These are phyloP conservation scores for Mycteria americana DNA, from an alignment of 2,797 vertebrate genomes.

Conservation along the genomic window DNA sequence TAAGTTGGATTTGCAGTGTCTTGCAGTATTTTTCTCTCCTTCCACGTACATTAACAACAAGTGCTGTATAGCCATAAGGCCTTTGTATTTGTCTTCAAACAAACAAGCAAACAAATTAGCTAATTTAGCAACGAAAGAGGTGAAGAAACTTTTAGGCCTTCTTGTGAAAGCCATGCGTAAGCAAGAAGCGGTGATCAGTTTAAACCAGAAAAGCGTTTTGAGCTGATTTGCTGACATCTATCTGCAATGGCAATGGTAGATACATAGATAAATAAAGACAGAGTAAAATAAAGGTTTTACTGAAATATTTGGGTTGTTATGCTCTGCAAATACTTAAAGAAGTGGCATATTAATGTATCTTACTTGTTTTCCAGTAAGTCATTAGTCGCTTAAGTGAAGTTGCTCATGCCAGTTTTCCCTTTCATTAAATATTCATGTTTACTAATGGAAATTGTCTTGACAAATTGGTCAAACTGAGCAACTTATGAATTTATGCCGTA, in stretches of 20 bases:
- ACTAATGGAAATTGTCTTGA: slow-evolving; percentile 78
- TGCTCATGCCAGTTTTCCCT: slow-evolving; percentile 70
- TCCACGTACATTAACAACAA: background rate
- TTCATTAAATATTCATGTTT: slow-evolving; percentile 81
- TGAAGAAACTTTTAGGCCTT: background rate
- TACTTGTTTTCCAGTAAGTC: slow-evolving; percentile 74
- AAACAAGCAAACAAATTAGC: background rate
- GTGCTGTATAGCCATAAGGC: background rate
- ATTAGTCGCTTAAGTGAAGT: slow-evolving; percentile 70
- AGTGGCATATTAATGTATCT: slow-evolving; percentile 30
- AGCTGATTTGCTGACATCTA: background rate
- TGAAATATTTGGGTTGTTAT: background rate
- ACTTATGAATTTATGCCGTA: slow-evolving; percentile 68
- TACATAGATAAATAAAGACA: background rate
- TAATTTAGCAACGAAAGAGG: background rate
- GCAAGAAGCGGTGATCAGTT: background rate
- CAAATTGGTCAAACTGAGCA: slow-evolving; percentile 74
- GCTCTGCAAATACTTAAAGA: slow-evolving; percentile 47
- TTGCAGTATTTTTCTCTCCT: background rate
- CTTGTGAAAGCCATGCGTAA: background rate
- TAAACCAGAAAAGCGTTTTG: background rate
- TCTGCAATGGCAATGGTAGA: background rate
- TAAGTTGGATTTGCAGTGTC: background rate
- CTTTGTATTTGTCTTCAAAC: background rate
- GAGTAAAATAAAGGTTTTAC: background rate